Conservation (phyloP, 1,140 invertebrate species). For the Drosophila paulistorum region DNA sequence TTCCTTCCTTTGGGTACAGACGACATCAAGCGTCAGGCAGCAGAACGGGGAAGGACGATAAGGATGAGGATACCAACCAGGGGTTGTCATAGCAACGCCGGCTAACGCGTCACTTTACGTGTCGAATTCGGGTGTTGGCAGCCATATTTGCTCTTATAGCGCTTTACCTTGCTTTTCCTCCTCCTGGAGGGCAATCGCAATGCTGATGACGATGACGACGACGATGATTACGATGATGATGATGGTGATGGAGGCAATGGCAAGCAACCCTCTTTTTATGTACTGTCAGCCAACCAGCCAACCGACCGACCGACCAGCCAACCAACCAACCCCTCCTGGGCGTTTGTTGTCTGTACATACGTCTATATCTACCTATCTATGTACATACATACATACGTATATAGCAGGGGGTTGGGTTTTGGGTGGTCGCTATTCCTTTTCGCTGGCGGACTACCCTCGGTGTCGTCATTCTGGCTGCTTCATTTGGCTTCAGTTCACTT, state of each 20-base stretch:
- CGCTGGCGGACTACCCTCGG: constrained; percentile 3
- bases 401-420: constrained; percentile 24
- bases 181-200: constrained; percentile 14
- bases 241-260: neutral
- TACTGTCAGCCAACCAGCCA: neutral
- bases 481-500: constrained; percentile 61
- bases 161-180: constrained; percentile 75
- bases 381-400: constrained; percentile 20
- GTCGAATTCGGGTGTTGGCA: constrained; percentile 83
- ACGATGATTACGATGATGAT: too few relatives aligned
- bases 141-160: constrained; percentile 82
- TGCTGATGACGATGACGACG: too few relatives aligned
- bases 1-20: neutral
- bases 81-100: constrained; percentile 78
- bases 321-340: constrained; percentile 19
- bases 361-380: neutral
- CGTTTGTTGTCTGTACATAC: constrained; percentile 16
- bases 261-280: constrained; percentile 39
- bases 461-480: constrained; percentile 38
- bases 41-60: neutral
- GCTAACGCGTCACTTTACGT: constrained; percentile 82
- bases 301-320: neutral
- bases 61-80: constrained; percentile 27
- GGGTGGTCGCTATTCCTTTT: constrained; percentile 10
- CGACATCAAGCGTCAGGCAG: neutral